Conservation (phyloP, 2,888 invertebrate genomes). For the Nephrocerus scutellatus region DNA sequence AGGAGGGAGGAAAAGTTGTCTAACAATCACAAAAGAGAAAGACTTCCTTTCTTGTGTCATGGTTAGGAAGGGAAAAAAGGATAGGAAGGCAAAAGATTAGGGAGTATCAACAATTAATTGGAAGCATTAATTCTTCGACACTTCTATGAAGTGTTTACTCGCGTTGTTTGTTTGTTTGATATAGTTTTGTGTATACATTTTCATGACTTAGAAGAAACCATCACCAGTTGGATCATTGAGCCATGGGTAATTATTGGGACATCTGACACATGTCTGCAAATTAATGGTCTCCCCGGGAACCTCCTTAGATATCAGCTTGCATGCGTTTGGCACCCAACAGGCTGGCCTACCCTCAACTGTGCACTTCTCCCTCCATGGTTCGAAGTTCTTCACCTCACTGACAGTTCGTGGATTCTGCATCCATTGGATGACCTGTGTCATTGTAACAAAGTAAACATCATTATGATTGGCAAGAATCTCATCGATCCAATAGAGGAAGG, state of each 20-base stretch:
- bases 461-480: slow-evolving; percentile 77
- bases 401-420: slow-evolving; percentile 84
- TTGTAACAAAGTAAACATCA: slow-evolving; percentile 89
- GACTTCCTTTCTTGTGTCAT: no score
- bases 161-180: slow-evolving; percentile 20
- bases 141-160: no score
- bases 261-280: slow-evolving; percentile 85
- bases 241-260: slow-evolving; percentile 94
- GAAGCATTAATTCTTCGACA: no score
- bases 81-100: no score
- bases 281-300: slow-evolving; percentile 91
- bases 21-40: no score
- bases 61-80: no score
- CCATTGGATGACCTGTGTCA: slow-evolving; percentile 96
- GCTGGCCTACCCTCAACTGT: slow-evolving; percentile 74
- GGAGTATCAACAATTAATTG: no score
- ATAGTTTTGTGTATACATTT: slow-evolving; percentile 26
- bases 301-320: slow-evolving; percentile 87
- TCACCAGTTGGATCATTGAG: slow-evolving; percentile 72
- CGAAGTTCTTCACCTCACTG: slow-evolving; percentile 82
- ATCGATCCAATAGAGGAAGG: slow-evolving; percentile 90
- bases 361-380: slow-evolving; percentile 92
- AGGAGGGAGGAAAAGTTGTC: no score
- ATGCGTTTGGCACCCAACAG: slow-evolving; percentile 84
- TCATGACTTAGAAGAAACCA: slow-evolving; percentile 69